Evolutionary conservation across 1,140 invertebrate species (phyloP).

Genomic region (Macrosteles quadrilineatus): DNA sequence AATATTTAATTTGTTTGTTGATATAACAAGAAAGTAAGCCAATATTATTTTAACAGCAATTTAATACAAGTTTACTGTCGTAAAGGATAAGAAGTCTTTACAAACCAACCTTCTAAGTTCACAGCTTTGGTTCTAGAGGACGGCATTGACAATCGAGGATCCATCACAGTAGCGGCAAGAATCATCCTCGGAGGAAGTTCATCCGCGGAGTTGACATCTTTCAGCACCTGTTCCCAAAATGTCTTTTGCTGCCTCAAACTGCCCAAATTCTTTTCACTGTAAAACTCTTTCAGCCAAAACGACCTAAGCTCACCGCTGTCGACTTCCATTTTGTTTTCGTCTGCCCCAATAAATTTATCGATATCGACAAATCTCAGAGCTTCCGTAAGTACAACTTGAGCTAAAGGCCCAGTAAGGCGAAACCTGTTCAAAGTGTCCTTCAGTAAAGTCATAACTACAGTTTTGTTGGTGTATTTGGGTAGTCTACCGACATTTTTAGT

Average conservation of each 20-base stretch:
- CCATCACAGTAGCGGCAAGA: background rate
- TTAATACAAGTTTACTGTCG: too few relatives aligned
- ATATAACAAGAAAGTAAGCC: too few relatives aligned
- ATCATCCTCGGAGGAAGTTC: background rate
- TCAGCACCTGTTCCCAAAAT: background rate
- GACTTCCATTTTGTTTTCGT: background rate
- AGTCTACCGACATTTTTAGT: background rate
- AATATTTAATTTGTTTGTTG: too few relatives aligned
- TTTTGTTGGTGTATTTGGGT: background rate
- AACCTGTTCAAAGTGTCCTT: background rate
- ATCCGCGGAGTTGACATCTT: background rate
- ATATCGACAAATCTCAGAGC: background rate
- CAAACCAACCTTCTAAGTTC: background rate
- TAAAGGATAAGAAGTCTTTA: too few relatives aligned
- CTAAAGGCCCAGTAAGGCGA: background rate
- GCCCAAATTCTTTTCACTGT: background rate
- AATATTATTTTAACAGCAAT: too few relatives aligned
- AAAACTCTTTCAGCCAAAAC: background rate
- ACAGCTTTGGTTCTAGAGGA: background rate
- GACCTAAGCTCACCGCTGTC: background rate
- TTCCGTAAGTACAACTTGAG: background rate
- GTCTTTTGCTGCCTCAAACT: background rate
- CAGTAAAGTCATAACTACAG: background rate
- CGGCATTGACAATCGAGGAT: background rate
- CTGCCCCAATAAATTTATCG: background rate